Evolutionary conservation across 1,140 invertebrate genomes (phyloP).

Genomic region (Steinernema feltiae): DNA sequence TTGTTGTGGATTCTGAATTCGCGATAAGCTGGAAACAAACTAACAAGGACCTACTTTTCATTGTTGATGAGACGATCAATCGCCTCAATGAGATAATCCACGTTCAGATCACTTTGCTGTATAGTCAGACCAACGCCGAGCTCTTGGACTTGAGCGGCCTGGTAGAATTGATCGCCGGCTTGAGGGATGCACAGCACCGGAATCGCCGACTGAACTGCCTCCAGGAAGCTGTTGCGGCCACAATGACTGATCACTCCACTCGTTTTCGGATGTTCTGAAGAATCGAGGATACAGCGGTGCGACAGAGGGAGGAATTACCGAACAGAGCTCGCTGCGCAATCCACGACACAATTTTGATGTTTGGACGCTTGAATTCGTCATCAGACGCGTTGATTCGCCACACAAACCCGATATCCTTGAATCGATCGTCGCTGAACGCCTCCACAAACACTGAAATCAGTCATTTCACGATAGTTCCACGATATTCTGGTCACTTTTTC

Average conservation of each 20-base stretch:
- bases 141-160: neutral
- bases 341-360: neutral
- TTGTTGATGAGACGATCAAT: neutral
- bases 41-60: too few relatives aligned
- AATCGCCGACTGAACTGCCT: neutral
- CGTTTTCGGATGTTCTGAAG: neutral
- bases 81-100: neutral
- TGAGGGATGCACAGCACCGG: neutral
- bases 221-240: neutral
- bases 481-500: neutral
- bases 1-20: too few relatives aligned
- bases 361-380: neutral
- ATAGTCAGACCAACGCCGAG: neutral
- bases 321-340: neutral
- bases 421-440: neutral
- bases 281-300: neutral
- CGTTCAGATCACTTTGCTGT: neutral
- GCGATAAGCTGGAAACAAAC: too few relatives aligned
- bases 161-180: neutral
- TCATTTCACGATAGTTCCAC: neutral
- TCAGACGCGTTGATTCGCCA: neutral
- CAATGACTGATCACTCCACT: neutral
- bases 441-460: neutral
- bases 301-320: neutral
- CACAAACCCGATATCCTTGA: neutral